Conservation (phyloP, 2,797 vertebrate species). For the Oophaga sylvatica region DNA sequence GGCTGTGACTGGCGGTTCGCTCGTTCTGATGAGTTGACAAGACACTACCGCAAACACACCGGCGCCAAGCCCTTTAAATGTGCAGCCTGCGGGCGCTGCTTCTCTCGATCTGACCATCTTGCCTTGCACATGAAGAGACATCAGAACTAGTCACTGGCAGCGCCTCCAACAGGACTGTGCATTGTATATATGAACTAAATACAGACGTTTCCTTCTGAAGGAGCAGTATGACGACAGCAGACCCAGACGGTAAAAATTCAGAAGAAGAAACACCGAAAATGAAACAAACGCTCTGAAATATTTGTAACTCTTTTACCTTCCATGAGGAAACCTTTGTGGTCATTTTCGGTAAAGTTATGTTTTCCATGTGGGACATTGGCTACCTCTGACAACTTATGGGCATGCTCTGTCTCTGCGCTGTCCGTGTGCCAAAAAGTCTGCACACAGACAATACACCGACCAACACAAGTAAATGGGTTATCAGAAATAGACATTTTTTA, state of each 20-base stretch:
- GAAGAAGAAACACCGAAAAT: background rate
- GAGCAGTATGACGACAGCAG: constrained; percentile 4
- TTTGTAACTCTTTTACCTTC: background rate
- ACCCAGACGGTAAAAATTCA: background rate
- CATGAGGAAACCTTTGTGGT: too few species aligned
- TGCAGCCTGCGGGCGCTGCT: constrained; percentile 87
- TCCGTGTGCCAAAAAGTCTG: too few species aligned
- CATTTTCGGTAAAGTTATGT: background rate
- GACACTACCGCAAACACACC: constrained; percentile 93
- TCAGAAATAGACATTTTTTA: too few species aligned
- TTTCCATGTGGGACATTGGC: background rate
- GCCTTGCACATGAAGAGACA: constrained; percentile 93
- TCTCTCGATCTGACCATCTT: constrained; percentile 93
- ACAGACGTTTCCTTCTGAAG: background rate
- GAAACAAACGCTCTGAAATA: too few species aligned
- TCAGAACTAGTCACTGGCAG: constrained; percentile 77
- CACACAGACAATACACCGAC: too few species aligned
- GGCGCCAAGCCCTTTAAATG: constrained; percentile 94
- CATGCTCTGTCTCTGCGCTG: too few species aligned
- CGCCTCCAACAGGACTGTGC: background rate
- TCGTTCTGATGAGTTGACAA: constrained; percentile 91
- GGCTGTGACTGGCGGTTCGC: constrained; percentile 92
- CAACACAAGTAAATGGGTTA: too few species aligned
- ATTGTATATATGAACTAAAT: constrained; percentile 31
- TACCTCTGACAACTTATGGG: constrained; percentile 1